Evolutionary conservation across 2,888 invertebrate species (phyloP).

Genomic region (Glaucopsyche alexis): DNA sequence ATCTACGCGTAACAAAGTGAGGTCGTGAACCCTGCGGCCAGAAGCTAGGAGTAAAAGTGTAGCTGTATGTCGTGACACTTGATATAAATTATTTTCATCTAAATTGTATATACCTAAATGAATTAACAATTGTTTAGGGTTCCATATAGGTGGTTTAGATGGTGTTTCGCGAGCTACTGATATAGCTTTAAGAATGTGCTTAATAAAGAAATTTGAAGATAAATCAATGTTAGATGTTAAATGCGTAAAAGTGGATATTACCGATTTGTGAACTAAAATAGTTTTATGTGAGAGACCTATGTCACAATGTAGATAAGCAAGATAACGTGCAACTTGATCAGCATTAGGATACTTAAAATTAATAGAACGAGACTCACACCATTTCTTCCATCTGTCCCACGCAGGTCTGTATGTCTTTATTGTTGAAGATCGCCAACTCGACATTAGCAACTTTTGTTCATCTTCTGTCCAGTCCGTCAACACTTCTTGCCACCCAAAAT

Average conservation of each 20-base stretch:
- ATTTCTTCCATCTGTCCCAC: conserved; percentile 34
- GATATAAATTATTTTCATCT: too few relatives aligned
- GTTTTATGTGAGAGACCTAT: conserved; percentile 30
- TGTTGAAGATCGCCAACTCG: conserved; percentile 40
- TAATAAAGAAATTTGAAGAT: conserved; percentile 34
- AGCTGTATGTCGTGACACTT: too few relatives aligned
- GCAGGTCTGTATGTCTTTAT: conserved; percentile 36
- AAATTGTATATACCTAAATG: too few relatives aligned
- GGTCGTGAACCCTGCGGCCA: too few relatives aligned
- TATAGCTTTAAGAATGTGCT: conserved; percentile 5
- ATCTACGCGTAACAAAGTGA: too few relatives aligned
- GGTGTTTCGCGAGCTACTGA: too few relatives aligned
- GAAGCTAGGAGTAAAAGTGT: too few relatives aligned
- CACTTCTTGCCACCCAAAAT: conserved; percentile 40
- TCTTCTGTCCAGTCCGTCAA: conserved; percentile 35
- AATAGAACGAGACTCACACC: conserved; percentile 30
- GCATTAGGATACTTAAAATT: conserved; percentile 32
- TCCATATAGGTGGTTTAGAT: too few relatives aligned
- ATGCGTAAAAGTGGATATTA: conserved; percentile 33
- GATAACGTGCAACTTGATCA: conserved; percentile 35
- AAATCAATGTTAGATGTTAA: conserved; percentile 27
- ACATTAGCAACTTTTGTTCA: conserved; percentile 35
- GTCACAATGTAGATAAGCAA: conserved; percentile 34
- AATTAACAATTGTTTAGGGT: too few relatives aligned
- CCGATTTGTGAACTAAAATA: conserved; percentile 34